These are phyloP conservation scores for Eurois occulta DNA, from an alignment of 2,888 invertebrate species.

Conservation along the genomic window DNA sequence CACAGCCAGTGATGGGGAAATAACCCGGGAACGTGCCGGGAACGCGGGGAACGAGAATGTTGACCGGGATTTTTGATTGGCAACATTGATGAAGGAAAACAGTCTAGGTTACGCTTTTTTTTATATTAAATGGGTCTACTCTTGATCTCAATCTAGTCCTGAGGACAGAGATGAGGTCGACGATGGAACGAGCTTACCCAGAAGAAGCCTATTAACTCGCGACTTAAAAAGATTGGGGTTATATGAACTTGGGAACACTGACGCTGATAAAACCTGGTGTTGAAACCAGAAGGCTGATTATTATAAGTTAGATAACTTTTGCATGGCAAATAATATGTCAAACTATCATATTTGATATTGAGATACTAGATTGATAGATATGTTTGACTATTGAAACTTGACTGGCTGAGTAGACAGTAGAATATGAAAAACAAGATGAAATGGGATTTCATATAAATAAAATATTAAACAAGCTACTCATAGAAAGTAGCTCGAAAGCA, in stretches of 20 bases:
- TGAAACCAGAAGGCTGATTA: neutral
- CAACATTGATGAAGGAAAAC: neutral
- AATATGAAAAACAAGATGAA: neutral
- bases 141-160: no score
- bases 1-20: constrained; percentile 44
- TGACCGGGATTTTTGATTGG: constrained; percentile 6
- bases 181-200: no score
- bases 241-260: no score
- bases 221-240: no score
- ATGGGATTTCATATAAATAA: neutral
- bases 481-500: neutral
- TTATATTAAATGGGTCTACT: no score
- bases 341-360: neutral
- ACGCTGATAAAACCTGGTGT: neutral
- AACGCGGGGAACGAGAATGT: neutral
- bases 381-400: neutral
- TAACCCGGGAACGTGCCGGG: constrained; percentile 11
- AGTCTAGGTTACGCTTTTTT: neutral
- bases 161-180: no score
- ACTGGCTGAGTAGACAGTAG: no score
- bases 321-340: neutral
- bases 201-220: no score
- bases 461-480: neutral
- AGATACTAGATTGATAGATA: neutral
- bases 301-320: neutral